Conservation (phyloP, 2,888 invertebrate genomes). For the Trichogramma evanescens region DNA sequence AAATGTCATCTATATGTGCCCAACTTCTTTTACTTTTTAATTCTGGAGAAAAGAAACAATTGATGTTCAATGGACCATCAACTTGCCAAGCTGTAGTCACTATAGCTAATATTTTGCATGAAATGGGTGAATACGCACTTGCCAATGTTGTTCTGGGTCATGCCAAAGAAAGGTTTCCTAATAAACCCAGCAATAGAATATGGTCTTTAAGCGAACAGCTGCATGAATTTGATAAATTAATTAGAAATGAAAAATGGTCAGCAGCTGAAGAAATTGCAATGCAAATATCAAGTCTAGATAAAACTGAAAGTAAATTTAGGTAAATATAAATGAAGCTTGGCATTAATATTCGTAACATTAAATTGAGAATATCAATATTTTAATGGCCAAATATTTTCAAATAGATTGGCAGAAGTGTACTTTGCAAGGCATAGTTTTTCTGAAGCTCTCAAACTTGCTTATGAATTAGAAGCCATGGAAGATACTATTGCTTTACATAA, state of each 20-base stretch:
- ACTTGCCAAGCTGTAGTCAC: conserved; percentile 66
- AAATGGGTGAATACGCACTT: conserved; percentile 54
- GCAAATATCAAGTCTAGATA: conserved; percentile 49
- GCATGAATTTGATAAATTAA: conserved; percentile 49
- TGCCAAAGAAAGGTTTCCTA: conserved; percentile 59
- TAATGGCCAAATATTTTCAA: conserved; percentile 7
- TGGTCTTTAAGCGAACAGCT: conserved; percentile 65
- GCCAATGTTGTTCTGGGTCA: conserved; percentile 56
- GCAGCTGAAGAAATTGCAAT: conserved; percentile 50
- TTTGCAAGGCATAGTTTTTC: conserved; percentile 42
- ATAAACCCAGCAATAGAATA: conserved; percentile 52
- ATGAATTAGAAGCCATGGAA: conserved; percentile 30
- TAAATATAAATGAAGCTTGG: conserved; percentile 20
- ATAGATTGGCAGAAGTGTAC: conserved; percentile 42
- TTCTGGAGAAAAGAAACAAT: conserved; percentile 54
- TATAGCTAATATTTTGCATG: conserved; percentile 54
- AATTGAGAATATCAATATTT: background rate
- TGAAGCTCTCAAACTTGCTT: conserved; percentile 30
- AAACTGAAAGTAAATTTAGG: conserved; percentile 49
- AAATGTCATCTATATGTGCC: conserved; percentile 73
- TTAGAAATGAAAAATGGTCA: conserved; percentile 49
- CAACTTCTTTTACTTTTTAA: conserved; percentile 74
- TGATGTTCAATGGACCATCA: conserved; percentile 60
- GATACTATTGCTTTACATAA: conserved; percentile 42
- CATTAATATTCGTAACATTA: background rate